These are phyloP conservation scores for Lapara coniferarum DNA, from an alignment of 2,888 invertebrate genomes.

Conservation along the genomic window DNA sequence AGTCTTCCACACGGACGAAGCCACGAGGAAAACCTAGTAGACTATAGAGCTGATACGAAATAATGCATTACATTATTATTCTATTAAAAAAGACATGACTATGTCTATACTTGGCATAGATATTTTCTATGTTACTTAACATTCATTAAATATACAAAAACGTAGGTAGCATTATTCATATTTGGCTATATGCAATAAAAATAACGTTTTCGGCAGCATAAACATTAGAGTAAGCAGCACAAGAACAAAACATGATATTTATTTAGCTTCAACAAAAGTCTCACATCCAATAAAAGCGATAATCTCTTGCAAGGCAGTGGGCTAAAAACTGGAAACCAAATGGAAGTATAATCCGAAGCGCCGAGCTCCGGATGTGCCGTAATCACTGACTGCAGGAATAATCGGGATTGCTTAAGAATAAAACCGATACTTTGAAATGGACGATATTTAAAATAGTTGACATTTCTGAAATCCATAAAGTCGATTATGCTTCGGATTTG, in stretches of 20 bases:
- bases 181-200: too few species aligned
- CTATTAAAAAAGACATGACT: too few species aligned
- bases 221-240: neutral
- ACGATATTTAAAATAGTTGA: neutral
- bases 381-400: conserved; percentile 61
- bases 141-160: too few species aligned
- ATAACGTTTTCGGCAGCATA: neutral
- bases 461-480: neutral
- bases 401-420: conserved; percentile 55
- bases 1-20: too few species aligned
- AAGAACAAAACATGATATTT: conserved; percentile 18
- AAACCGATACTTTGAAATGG: conserved; percentile 36
- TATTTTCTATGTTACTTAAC: too few species aligned
- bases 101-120: too few species aligned
- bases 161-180: too few species aligned
- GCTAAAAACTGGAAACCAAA: conserved; percentile 44
- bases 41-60: too few species aligned
- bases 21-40: too few species aligned
- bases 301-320: conserved; percentile 30
- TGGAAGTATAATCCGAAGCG: conserved; percentile 52
- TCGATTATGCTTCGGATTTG: too few species aligned
- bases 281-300: conserved; percentile 35
- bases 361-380: conserved; percentile 51
- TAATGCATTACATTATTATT: too few species aligned
- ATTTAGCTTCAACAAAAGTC: conserved; percentile 27